Conservation (phyloP, 2,888 invertebrate genomes). For the Axea sp. region DNA sequence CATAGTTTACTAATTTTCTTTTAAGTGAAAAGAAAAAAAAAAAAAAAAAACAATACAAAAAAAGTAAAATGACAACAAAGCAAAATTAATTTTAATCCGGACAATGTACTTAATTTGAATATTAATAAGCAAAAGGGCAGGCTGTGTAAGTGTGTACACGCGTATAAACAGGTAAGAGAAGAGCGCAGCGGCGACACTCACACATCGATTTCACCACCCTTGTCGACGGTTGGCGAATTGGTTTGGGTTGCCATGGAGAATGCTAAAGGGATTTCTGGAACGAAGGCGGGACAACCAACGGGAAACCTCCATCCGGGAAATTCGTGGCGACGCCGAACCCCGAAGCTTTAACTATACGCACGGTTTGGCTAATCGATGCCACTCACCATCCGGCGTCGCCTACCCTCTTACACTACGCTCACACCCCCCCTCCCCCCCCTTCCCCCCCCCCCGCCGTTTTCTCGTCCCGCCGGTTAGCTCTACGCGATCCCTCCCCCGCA, state of each 20-base stretch:
- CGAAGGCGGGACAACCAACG: slow-evolving; percentile 72
- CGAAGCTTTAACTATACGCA: slow-evolving; percentile 59
- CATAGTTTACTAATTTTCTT: too few relatives aligned
- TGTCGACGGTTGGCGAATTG: slow-evolving; percentile 77
- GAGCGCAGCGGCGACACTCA: slow-evolving; percentile 56
- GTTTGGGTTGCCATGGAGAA: slow-evolving; percentile 78
- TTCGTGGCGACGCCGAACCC: slow-evolving; percentile 75
- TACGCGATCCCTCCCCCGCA: too few relatives aligned
- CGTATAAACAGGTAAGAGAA: slow-evolving; percentile 57
- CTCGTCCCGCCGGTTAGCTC: too few relatives aligned
- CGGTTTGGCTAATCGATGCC: slow-evolving; percentile 75
- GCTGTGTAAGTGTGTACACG: slow-evolving; percentile 33
- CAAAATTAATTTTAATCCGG: not conserved
- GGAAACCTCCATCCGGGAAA: slow-evolving; percentile 78
- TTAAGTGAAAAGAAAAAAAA: too few relatives aligned
- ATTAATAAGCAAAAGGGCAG: slow-evolving; percentile 50
- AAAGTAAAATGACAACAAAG: too few relatives aligned
- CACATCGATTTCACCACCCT: slow-evolving; percentile 67
- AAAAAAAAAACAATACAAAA: too few relatives aligned
- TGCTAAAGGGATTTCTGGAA: slow-evolving; percentile 69
- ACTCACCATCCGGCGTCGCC: slow-evolving; percentile 76
- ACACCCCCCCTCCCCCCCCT: too few relatives aligned
- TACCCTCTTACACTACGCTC: slow-evolving; percentile 63
- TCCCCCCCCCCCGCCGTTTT: too few relatives aligned
- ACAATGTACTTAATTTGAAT: slow-evolving; percentile 46